A percentile compares a stretch with the other conserved stretches of the same genome.
phyloP scores from a whole-genome alignment of 2,888 invertebrate species.

The Lutraria lutraria region DNA sequence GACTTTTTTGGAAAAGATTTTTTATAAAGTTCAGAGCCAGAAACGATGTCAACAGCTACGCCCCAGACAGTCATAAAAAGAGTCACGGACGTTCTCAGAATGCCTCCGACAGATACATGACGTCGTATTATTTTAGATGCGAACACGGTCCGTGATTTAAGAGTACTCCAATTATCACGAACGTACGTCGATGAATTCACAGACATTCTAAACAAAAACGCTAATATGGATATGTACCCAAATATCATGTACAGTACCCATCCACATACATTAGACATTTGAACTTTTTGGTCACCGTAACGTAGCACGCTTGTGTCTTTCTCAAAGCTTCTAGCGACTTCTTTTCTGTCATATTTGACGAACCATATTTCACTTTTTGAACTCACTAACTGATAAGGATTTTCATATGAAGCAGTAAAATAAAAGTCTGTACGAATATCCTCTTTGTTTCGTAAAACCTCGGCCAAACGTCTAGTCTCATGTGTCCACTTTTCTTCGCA shows the following conservation, averaged over 20 bases:
- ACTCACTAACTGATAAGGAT: constrained; percentile 57
- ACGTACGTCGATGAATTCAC: neutral
- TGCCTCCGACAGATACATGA: constrained; percentile 22
- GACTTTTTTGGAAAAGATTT: constrained; percentile 3
- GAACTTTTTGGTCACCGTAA: constrained; percentile 37
- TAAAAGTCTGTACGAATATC: constrained; percentile 61
- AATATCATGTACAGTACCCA: constrained; percentile 25
- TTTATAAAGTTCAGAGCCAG: constrained; percentile 6
- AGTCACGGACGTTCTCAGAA: constrained; percentile 18
- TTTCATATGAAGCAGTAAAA: constrained; percentile 60
- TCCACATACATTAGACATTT: constrained; percentile 33
- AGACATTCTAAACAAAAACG: neutral
- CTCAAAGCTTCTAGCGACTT: neutral
- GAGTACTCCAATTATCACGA: constrained; percentile 32
- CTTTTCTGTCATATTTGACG: constrained; percentile 48
- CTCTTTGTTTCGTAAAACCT: constrained; percentile 45
- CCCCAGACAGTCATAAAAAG: constrained; percentile 22
- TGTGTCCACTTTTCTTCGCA: constrained; percentile 60
- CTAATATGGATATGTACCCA: constrained; percentile 30
- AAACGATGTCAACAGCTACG: constrained; percentile 24
- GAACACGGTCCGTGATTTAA: neutral
- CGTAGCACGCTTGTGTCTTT: constrained; percentile 27
- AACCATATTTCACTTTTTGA: constrained; percentile 61
- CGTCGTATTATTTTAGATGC: constrained; percentile 20
- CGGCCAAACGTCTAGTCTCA: constrained; percentile 51